These are phyloP conservation scores for Drosophila neocordata DNA, from an alignment of 1,140 invertebrate genomes.

Conservation along the genomic window DNA sequence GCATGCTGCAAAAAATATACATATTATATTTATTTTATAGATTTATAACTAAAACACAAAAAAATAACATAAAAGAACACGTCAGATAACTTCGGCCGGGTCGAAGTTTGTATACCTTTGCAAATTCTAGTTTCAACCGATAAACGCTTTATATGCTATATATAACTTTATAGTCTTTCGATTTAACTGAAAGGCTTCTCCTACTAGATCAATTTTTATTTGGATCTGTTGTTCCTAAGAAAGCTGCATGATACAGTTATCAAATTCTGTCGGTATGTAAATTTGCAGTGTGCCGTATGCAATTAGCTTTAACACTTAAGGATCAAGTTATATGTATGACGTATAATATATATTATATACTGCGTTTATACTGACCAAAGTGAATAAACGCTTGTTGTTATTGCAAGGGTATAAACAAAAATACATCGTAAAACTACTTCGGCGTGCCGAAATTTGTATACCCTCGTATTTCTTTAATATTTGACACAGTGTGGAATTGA, in stretches of 20 bases:
- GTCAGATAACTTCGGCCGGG: neutral
- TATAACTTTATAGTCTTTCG: neutral
- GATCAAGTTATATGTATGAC: neutral
- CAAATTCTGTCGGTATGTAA: neutral
- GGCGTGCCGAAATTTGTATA: neutral
- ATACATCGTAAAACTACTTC: neutral
- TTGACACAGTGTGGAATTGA: neutral
- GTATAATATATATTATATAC: neutral
- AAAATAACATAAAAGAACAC: neutral
- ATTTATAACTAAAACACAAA: slow-evolving; percentile 44
- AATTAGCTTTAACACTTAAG: neutral
- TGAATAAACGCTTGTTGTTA: neutral
- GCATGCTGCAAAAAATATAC: slow-evolving; percentile 38
- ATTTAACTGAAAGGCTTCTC: neutral
- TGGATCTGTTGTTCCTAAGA: slow-evolving; percentile 7
- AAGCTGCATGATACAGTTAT: neutral
- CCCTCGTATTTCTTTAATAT: neutral
- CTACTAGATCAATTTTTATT: slow-evolving; percentile 34
- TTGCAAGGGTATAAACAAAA: neutral
- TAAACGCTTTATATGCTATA: neutral
- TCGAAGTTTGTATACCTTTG: slow-evolving; percentile 1
- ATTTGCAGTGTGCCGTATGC: neutral
- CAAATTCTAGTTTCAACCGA: neutral
- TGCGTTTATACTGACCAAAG: neutral
- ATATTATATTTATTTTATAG: slow-evolving; percentile 75